Evolutionary conservation across 2,113 vertebrate species (phyloP).

Genomic region (Mesoclemmys tuberculata): DNA sequence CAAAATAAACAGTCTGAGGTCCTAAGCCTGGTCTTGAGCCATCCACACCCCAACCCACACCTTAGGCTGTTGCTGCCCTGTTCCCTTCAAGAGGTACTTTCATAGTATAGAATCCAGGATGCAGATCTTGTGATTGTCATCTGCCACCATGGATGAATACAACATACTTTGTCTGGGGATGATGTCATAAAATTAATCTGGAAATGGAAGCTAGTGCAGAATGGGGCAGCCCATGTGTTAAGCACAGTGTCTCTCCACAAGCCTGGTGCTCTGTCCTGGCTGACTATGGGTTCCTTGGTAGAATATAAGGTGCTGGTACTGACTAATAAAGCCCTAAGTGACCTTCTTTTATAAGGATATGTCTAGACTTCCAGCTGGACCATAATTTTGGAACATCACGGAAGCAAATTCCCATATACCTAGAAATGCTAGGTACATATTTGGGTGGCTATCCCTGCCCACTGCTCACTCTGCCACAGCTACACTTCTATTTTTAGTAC

Average conservation of each 20-base stretch:
- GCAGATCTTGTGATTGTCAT: not conserved
- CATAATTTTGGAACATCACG: not conserved
- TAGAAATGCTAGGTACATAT: not conserved
- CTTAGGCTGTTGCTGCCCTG: not conserved
- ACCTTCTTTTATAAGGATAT: not conserved
- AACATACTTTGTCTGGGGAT: not conserved
- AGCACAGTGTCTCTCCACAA: not conserved
- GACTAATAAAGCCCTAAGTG: not conserved
- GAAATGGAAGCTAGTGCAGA: not conserved
- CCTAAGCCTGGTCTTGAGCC: not conserved
- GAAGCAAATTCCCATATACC: not conserved
- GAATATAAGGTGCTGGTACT: not conserved
- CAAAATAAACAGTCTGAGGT: not conserved
- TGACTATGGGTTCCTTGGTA: not conserved
- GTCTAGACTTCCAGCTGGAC: not conserved
- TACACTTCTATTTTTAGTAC: not conserved
- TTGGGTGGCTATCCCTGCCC: not conserved
- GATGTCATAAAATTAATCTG: not conserved
- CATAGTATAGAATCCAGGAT: not conserved
- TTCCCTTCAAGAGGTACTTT: not conserved
- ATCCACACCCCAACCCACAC: not conserved
- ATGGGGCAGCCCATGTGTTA: not conserved
- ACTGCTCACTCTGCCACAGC: not conserved
- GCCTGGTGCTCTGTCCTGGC: rapidly evolving
- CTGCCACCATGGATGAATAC: not conserved